phyloP scores from a whole-genome alignment of 1,140 invertebrate genomes.

The Brachionus angularis region DNA sequence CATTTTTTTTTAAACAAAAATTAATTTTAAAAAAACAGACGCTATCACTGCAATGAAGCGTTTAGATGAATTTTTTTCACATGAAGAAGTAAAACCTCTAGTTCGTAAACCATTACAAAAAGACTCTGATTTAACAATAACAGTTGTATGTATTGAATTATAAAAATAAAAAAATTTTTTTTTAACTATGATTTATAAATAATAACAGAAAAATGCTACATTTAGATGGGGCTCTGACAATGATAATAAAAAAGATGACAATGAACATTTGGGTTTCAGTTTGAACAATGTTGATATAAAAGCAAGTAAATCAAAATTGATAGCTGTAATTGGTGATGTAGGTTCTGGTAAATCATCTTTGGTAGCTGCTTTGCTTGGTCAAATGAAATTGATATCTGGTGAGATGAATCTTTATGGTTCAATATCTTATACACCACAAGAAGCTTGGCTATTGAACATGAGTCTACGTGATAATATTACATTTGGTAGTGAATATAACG shows the following conservation, averaged over 20 bases:
- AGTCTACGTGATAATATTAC: slow-evolving; percentile 67
- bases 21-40: neutral
- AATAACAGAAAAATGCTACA: neutral
- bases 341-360: slow-evolving; percentile 85
- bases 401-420: slow-evolving; percentile 63
- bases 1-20: no score
- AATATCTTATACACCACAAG: slow-evolving; percentile 66
- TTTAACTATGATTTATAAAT: neutral
- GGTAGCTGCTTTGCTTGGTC: slow-evolving; percentile 75
- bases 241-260: no score
- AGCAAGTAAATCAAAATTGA: slow-evolving; percentile 55
- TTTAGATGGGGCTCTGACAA: neutral
- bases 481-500: slow-evolving; percentile 62
- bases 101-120: neutral
- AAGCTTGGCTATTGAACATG: slow-evolving; percentile 66
- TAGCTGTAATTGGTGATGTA: slow-evolving; percentile 78
- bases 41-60: neutral
- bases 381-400: slow-evolving; percentile 72
- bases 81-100: neutral
- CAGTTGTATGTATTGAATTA: neutral
- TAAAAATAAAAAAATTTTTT: neutral
- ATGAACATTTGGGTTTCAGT: neutral
- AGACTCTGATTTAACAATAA: neutral
- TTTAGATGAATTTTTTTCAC: neutral
- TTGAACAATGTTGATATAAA: neutral